These are phyloP conservation scores for Hypanus sabinus DNA, from an alignment of 2,113 vertebrate species.

Conservation along the genomic window DNA sequence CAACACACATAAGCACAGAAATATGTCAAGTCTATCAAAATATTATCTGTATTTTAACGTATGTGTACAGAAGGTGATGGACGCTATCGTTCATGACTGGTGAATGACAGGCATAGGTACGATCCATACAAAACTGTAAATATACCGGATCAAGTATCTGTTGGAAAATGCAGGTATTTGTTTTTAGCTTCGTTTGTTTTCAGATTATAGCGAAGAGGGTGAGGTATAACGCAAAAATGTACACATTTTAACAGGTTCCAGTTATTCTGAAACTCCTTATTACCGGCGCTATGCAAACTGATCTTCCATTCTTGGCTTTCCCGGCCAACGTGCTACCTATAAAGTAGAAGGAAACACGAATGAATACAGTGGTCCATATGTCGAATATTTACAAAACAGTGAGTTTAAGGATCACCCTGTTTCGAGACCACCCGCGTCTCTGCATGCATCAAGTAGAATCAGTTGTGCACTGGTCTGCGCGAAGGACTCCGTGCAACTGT, in stretches of 20 bases:
- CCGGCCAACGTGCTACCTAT: background rate
- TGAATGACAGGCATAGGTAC: background rate
- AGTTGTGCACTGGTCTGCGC: background rate
- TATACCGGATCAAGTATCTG: background rate
- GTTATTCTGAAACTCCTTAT: background rate
- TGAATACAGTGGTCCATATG: background rate
- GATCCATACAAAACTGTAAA: background rate
- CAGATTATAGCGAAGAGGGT: background rate
- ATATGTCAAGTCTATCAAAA: background rate
- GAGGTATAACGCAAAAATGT: background rate
- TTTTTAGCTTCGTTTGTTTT: background rate
- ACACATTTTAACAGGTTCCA: background rate
- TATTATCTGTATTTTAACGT: background rate
- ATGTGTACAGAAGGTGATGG: background rate
- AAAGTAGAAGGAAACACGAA: background rate
- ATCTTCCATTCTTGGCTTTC: background rate
- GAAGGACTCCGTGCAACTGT: too few species aligned
- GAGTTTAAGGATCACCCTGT: background rate
- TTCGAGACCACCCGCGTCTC: background rate
- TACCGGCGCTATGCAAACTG: background rate
- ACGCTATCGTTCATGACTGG: background rate
- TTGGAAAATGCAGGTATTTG: background rate
- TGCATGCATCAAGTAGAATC: background rate
- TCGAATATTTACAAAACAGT: background rate
- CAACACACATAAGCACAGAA: background rate